These are phyloP conservation scores for Hylia prasina DNA, from an alignment of 2,113 vertebrate genomes.

Conservation along the genomic window DNA sequence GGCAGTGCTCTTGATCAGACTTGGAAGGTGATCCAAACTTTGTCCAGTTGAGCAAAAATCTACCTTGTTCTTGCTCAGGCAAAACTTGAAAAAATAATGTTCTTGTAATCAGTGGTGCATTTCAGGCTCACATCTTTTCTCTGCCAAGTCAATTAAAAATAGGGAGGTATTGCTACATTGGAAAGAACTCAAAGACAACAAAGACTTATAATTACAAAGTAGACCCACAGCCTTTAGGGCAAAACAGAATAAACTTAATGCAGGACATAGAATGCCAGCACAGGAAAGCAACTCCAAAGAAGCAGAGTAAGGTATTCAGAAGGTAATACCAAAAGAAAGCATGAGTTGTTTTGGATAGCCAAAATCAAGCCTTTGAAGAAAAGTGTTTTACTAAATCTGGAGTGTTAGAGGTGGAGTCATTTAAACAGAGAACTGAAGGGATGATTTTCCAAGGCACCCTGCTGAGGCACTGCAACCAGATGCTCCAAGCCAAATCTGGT, in stretches of 20 bases:
- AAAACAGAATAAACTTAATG: background rate
- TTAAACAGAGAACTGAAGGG: background rate
- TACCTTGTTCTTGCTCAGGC: background rate
- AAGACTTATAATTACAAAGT: slow-evolving; percentile 1
- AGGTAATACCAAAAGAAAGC: background rate
- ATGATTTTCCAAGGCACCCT: background rate
- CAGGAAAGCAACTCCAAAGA: background rate
- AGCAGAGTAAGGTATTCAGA: background rate
- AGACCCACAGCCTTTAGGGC: background rate
- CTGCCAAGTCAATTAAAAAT: slow-evolving; percentile 52
- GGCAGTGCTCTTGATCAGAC: background rate
- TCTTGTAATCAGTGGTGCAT: background rate
- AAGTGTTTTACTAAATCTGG: background rate
- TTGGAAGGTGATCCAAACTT: background rate
- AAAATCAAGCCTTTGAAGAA: background rate
- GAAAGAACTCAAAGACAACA: slow-evolving; percentile 12
- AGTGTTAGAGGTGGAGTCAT: background rate
- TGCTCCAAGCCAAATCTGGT: background rate
- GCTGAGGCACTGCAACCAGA: background rate
- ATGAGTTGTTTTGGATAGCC: background rate
- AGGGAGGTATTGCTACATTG: background rate
- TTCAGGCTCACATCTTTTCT: background rate
- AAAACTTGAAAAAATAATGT: background rate
- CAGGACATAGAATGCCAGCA: background rate
- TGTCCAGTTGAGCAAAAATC: background rate